Evolutionary conservation across 1,140 invertebrate genomes (phyloP).

Genomic region (Charaxes varanes): DNA sequence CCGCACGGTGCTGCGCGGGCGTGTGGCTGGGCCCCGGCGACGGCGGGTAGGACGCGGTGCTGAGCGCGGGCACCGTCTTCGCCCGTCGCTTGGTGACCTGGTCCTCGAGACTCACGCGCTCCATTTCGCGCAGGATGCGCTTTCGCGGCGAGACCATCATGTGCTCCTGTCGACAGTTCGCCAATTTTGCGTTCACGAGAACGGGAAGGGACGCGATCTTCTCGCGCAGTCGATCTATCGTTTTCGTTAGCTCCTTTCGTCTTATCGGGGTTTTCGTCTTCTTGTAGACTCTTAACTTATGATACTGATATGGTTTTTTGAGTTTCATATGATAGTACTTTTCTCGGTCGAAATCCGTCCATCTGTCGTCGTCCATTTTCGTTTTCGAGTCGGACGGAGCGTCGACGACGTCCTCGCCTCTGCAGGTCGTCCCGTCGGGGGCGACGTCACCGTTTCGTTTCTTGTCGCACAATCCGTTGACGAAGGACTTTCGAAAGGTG

Average conservation of each 20-base stretch:
- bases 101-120: constrained; percentile 83
- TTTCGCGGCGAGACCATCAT: constrained; percentile 81
- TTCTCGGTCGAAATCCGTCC: constrained; percentile 57
- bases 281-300: constrained; percentile 68
- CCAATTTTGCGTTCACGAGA: constrained; percentile 61
- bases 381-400: constrained; percentile 34
- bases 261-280: constrained; percentile 52
- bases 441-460: constrained; percentile 49
- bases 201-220: constrained; percentile 57
- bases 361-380: constrained; percentile 38
- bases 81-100: constrained; percentile 63
- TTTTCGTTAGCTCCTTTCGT: constrained; percentile 52
- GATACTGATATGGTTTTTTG: constrained; percentile 70
- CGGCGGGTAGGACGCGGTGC: constrained; percentile 55
- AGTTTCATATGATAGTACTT: constrained; percentile 68
- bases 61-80: constrained; percentile 61
- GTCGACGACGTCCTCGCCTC: constrained; percentile 53
- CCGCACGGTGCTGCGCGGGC: constrained; percentile 24
- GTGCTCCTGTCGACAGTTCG: constrained; percentile 64
- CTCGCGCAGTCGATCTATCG: constrained; percentile 69
- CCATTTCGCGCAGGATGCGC: constrained; percentile 82
- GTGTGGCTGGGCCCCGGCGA: constrained; percentile 54
- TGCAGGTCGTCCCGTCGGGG: constrained; percentile 25
- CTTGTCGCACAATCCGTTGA: constrained; percentile 47
- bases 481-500: constrained; percentile 64